Base-by-base conservation (phyloP, 2,113 vertebrate species). In the Cercocebus atys region DNA sequence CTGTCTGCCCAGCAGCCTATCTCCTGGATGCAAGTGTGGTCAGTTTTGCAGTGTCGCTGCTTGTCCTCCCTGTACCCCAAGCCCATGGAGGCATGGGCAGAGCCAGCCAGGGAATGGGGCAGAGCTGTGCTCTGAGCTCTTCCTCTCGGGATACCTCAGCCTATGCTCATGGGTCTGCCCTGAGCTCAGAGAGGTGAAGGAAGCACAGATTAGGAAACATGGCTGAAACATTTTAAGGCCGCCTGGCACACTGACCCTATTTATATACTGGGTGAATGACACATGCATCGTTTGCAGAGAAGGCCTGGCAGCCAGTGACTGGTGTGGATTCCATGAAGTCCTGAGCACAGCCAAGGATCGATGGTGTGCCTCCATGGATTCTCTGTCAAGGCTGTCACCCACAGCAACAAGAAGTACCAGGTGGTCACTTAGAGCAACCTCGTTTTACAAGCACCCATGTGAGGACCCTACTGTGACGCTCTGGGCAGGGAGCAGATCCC, bases 361-460 rank as follows among this genome's bases (percentile, higher is more conserved):
- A 81, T 32, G 57, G 68, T 6, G 1, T 40, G 72, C 8, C 7
- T 13, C 85, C 64, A 45, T 8, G 43, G 30, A 47, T 72, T 88
- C 66, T 68, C 35, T 27, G 43, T 57, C 88, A 88, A 86, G 64
- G 23, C 84, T 70, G 88, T 81, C 90, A 55, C 84, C 70, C 55
- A 16, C 38, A 59, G 93, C 79, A 89, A 92, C 89, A 40, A 55
- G 55, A 45, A 72, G 68, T 68, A 76, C 85, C 93, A 97, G 85
- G 76, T 85, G 91, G 88, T 88, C 93, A 90, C 92, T 95, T 13
- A 81, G 72, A 78, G 72, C 93, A 70, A 81, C 6, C 80, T 89
- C 80, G 83, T 89, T 87, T 68, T 85, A 84, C 78, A 80, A 38
- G 35, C 61, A 40, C 75, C 52, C 14, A 16, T 38, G 76, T n/a